These are phyloP conservation scores for Rapana venosa DNA, from an alignment of 2,888 invertebrate species.

Conservation along the genomic window DNA sequence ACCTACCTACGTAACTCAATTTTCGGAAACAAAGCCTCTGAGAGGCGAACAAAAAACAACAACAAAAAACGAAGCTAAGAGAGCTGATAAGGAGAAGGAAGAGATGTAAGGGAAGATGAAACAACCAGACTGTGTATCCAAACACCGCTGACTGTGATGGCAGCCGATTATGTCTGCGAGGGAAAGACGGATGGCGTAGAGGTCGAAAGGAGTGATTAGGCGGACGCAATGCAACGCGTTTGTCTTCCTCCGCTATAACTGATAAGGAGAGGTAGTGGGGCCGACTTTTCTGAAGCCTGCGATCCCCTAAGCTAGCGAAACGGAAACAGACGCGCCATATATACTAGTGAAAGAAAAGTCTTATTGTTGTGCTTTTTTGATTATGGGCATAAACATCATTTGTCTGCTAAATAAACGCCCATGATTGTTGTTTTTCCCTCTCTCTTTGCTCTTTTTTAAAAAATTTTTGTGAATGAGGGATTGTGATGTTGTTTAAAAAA, in stretches of 20 bases:
- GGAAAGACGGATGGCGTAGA: constrained; percentile 24
- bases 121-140: constrained; percentile 11
- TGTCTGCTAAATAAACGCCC: neutral
- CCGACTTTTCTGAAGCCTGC: neutral
- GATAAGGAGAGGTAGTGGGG: neutral
- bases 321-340: neutral
- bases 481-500: neutral
- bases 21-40: neutral
- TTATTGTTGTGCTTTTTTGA: neutral
- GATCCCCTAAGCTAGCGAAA: neutral
- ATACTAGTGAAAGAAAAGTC: neutral
- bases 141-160: neutral
- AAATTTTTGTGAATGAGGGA: neutral
- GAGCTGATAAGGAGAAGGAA: neutral
- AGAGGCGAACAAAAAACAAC: neutral
- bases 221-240: constrained; percentile 26
- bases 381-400: neutral
- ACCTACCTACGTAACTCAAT: neutral
- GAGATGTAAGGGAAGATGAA: neutral
- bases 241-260: constrained; percentile 6
- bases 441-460: neutral
- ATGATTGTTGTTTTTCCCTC: neutral
- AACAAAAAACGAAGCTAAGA: too few species aligned
- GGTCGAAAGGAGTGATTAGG: constrained; percentile 32
- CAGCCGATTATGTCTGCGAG: neutral